Base-by-base conservation (phyloP, 2,888 invertebrate genomes). In the Pseudolycoriella hygida region DNA sequence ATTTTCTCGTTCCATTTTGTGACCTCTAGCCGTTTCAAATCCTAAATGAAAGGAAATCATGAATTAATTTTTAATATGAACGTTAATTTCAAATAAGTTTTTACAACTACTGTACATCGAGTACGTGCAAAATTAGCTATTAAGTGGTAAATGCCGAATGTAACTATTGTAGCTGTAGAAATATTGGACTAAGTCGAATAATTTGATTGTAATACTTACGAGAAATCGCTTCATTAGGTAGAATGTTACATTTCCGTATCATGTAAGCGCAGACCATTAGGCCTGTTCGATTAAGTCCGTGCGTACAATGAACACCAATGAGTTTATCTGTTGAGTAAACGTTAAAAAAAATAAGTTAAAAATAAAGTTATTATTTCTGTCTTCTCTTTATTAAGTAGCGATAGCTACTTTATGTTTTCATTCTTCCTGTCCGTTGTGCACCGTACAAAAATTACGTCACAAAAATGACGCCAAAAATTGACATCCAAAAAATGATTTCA, bases 231-330 rank as follows among this genome's bases (percentile, higher is more conserved):
- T 70, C 67, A 17, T 62, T 53, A 12, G 73, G 69, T 2, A 67
- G 55, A 50, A 76, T 67, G 18, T 70, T 67, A 57, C 80, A 60
- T 46, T 72, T 69, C 49, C 76, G 72, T 46, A 79, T 69, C 72
- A 85, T 76, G 60, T 75, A 83, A 55, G 76, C 71, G 60, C 84
- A 83, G 52, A 85, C 77, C 59, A 85, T 71, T 58, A 77, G 84
- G 3, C 85, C 84, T 8, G 84, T 82, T 50, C 86, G 73, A 61
- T 86, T 86, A 49, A 85, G 66, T 3, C 85, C 85, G 56, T 84
- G 85, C 1, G 85, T 86, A 60, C 86, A 86, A 60, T 86, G 85
- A 47, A 86, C 77, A 43, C 84, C 85, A 52, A 86, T 71, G 49
- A 85, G 57, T 51, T 72, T 70, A 57, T 73, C 83, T 82, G 71